Evolutionary conservation across 2,888 invertebrate species (phyloP), one percentile per base, ranked within the genome.

Genomic region (Drosophila picticornis): DNA sequence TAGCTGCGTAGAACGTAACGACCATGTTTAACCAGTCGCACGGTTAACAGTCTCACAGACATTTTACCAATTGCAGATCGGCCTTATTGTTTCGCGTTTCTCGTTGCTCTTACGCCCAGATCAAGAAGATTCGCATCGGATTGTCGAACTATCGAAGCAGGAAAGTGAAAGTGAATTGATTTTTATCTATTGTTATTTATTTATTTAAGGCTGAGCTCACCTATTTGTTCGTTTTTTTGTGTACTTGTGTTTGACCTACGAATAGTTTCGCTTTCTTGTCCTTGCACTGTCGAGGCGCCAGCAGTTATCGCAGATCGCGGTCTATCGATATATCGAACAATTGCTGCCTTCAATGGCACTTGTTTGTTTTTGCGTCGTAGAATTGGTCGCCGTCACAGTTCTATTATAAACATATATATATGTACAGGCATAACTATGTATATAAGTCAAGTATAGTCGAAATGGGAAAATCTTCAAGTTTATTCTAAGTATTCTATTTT

Each of bases 21-120:
- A 95, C 95, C 95, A 95, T 95, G 94, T 94, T 94, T 95, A 83
- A 94, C 93, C 67, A 95, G 93, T 90, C 94, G 94, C 79, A 92
- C 92, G 72, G 94, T 94, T 57, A 95, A 88, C 78, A 94, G 93
- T 86, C 95, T 94, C 83, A 95, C 93, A 90, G 95, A 95, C 95
- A 95, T 95, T 90, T 82, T 73, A 71, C 68, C 67, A 64, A 72
- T 31, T 46, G 67, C 67, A 65, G 57, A 32, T 59, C 10, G 53
- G 29, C 34, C 52, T 65, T 31, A 38, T 53, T 38, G 38, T 59
- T 55, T 36, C 4, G 55, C 31, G 46, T 16, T 7, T 62, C 32
- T 22, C 53, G 62, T 52, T 57, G 48, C 19, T 64, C 40, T 38
- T 50, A 43, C 22, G 43, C 36, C 29, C 34, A 43, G 34, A 56